These are phyloP conservation scores for Aviceda subcristata DNA, from an alignment of 2,113 vertebrate species.

Conservation along the genomic window DNA sequence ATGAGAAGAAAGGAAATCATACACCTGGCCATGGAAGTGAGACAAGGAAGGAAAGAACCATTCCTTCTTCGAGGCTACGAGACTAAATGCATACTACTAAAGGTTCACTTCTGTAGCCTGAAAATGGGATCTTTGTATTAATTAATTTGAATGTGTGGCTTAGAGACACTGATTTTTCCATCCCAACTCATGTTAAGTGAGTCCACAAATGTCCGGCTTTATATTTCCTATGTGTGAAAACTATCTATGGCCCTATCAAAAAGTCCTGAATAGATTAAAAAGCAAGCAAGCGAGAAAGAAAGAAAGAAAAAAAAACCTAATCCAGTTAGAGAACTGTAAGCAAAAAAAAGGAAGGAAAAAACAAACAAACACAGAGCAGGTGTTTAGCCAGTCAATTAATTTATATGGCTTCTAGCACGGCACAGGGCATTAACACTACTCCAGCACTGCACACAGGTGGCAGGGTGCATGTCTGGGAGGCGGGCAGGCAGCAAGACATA, in stretches of 20 bases:
- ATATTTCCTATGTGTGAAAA: neutral
- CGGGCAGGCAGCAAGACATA: constrained; percentile 5
- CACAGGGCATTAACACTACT: constrained; percentile 48
- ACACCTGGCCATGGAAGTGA: neutral
- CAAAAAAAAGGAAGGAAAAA: neutral
- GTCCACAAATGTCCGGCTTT: neutral
- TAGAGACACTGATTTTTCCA: neutral
- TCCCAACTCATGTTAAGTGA: neutral
- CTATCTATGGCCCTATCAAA: neutral
- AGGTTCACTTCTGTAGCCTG: neutral
- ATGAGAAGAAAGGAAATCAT: neutral
- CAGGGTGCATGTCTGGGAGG: neutral
- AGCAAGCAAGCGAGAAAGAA: too few relatives aligned
- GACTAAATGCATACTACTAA: neutral
- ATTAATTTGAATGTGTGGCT: neutral
- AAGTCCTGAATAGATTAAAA: neutral
- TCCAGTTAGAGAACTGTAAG: neutral
- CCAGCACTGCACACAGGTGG: neutral
- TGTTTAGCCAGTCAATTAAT: constrained; percentile 46
- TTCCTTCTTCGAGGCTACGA: neutral
- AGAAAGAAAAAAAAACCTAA: neutral
- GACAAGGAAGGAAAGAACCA: neutral
- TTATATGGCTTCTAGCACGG: neutral
- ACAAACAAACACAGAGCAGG: neutral
- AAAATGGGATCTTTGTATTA: neutral